Evolutionary conservation across 1,140 invertebrate species (phyloP).

Genomic region (Bathynomus jamesi): DNA sequence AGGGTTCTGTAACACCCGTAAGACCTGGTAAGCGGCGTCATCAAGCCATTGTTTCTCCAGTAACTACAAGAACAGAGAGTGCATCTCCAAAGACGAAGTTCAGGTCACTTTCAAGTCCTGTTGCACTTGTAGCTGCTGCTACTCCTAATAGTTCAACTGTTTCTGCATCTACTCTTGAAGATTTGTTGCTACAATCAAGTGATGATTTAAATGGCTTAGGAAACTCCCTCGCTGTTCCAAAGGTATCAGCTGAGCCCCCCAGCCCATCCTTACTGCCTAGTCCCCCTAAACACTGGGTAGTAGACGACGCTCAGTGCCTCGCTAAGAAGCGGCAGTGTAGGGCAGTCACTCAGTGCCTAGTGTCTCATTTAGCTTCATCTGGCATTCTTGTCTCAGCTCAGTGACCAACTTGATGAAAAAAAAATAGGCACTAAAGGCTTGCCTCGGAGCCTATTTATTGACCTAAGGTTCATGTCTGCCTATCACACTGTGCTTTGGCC

Average conservation of each 20-base stretch:
- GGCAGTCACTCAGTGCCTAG: constrained; percentile 20
- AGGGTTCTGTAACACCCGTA: not conserved
- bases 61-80: constrained; percentile 22
- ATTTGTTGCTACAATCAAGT: constrained; percentile 1
- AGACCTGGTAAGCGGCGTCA: constrained; percentile 25
- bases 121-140: constrained; percentile 16
- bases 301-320: constrained; percentile 9
- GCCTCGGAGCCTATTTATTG: constrained; percentile 10
- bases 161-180: constrained; percentile 1
- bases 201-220: constrained; percentile 20
- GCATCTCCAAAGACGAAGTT: constrained; percentile 27
- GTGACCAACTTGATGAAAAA: constrained; percentile 11
- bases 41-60: constrained; percentile 18
- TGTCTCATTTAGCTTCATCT: constrained; percentile 19
- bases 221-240: constrained; percentile 29
- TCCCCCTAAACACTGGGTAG: constrained; percentile 27
- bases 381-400: constrained; percentile 30
- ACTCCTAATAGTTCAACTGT: constrained; percentile 17
- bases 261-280: constrained; percentile 27
- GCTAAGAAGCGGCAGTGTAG: constrained; percentile 24
- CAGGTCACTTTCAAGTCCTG: constrained; percentile 10
- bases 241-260: constrained; percentile 31
- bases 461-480: not conserved
- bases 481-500: constrained; percentile 22
- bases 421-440: constrained; percentile 5